A percentile compares a stretch with the other conserved stretches of the same genome.
Conservation (phyloP, 2,888 invertebrate genomes). For the Macropis europaea region DNA sequence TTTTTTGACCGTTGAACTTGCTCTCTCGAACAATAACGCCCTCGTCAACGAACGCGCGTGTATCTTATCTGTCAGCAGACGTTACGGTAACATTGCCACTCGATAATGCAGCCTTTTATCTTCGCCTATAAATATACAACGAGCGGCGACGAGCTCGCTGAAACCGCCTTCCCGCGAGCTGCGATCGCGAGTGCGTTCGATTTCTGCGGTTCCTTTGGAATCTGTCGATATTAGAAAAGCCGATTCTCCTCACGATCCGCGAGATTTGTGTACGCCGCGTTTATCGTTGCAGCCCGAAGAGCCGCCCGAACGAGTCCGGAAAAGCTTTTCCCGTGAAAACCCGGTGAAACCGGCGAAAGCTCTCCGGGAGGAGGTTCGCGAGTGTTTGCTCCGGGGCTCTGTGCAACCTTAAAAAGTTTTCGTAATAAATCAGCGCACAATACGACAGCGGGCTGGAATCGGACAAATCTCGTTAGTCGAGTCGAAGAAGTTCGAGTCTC, state of each 20-base stretch:
- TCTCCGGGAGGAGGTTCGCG: neutral
- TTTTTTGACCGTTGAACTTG: neutral
- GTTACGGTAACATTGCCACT: conserved; percentile 52
- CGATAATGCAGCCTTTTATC: conserved; percentile 57
- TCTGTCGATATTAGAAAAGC: too few species aligned
- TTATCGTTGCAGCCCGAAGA: too few species aligned
- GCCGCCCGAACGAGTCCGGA: too few species aligned
- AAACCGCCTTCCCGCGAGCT: neutral
- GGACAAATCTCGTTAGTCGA: conserved; percentile 73
- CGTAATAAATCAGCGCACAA: conserved; percentile 57
- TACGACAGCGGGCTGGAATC: conserved; percentile 55
- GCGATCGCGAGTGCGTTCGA: neutral
- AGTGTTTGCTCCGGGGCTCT: conserved; percentile 8
- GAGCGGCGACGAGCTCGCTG: conserved; percentile 8
- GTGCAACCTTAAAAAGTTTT: conserved; percentile 49
- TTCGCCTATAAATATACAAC: conserved; percentile 42
- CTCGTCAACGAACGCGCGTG: conserved; percentile 29
- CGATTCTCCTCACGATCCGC: neutral
- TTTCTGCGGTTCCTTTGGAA: neutral
- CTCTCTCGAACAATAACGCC: conserved; percentile 15
- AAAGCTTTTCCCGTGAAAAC: neutral
- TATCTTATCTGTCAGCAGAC: conserved; percentile 48
- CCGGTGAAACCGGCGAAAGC: neutral
- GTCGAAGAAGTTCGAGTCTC: conserved; percentile 54
- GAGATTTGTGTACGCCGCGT: too few species aligned